A percentile compares a stretch with the other conserved stretches of the same genome.
Conservation (phyloP, 1,140 invertebrate genomes). For the Lineus longissimus region DNA sequence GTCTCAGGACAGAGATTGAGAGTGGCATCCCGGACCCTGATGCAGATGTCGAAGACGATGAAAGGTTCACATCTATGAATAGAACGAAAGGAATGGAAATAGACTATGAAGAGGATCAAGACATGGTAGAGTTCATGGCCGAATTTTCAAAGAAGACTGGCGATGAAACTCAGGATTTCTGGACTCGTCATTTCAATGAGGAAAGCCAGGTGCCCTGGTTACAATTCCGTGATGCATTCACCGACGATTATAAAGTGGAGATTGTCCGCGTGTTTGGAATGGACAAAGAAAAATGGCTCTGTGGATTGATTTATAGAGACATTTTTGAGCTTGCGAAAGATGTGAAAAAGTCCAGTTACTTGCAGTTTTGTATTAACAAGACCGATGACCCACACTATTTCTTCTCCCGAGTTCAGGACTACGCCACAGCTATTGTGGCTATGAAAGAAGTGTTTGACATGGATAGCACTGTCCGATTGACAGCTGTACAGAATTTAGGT, state of each 20-base stretch:
- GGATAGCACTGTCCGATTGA: slow-evolving; percentile 35
- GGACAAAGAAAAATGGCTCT: slow-evolving; percentile 25
- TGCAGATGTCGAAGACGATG: neutral
- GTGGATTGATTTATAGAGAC: slow-evolving; percentile 37
- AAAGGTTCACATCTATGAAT: neutral
- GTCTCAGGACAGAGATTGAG: slow-evolving; percentile 22
- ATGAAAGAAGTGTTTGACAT: slow-evolving; percentile 41
- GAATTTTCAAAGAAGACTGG: neutral
- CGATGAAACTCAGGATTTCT: slow-evolving; percentile 24
- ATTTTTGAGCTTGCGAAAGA: slow-evolving; percentile 28
- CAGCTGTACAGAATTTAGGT: slow-evolving; percentile 43
- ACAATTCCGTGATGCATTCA: slow-evolving; percentile 30
- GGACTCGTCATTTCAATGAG: slow-evolving; percentile 32
- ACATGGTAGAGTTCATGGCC: neutral
- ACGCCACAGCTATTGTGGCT: slow-evolving; percentile 30
- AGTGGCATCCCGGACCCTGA: neutral
- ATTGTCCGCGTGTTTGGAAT: slow-evolving; percentile 26
- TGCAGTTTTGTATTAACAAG: slow-evolving; percentile 29
- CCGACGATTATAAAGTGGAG: slow-evolving; percentile 30
- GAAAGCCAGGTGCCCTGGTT: slow-evolving; percentile 26
- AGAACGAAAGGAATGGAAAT: neutral
- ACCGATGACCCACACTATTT: slow-evolving; percentile 28
- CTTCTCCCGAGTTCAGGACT: slow-evolving; percentile 29
- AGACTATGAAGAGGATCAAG: neutral
- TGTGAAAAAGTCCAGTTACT: slow-evolving; percentile 20